Evolutionary conservation across 2,888 invertebrate genomes (phyloP).

Genomic region (Acanthosepion lycidas): DNA sequence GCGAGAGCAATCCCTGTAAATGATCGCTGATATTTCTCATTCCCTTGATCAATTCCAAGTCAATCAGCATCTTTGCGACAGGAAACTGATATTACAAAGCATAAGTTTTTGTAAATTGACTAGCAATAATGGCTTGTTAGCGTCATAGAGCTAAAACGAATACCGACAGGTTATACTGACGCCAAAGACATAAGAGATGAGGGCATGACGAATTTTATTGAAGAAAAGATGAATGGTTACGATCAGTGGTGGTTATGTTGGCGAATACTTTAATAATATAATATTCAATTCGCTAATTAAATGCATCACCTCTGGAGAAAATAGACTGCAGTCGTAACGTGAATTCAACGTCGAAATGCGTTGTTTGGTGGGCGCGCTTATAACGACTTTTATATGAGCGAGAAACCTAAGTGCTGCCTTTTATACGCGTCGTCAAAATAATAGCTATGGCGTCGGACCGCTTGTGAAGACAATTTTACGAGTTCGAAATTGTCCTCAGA

Average conservation of each 20-base stretch:
- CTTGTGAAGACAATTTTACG: not conserved
- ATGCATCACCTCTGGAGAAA: not conserved
- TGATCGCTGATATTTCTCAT: not conserved
- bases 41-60: not conserved
- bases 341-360: not conserved
- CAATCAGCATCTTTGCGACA: not conserved
- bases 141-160: not conserved
- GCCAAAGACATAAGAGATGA: not conserved
- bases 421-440: not conserved
- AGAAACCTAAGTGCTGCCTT: not conserved
- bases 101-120: not conserved
- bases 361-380: not conserved
- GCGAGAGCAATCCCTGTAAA: not conserved
- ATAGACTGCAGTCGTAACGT: not conserved
- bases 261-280: not conserved
- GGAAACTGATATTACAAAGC: not conserved
- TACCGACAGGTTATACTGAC: not conserved
- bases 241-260: not conserved
- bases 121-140: not conserved
- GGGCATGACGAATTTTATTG: not conserved
- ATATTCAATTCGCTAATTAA: not conserved
- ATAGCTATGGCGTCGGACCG: not conserved
- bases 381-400: not conserved
- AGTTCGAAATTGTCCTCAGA: not conserved
- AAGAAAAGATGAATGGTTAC: not conserved